Conservation (phyloP, 2,888 invertebrate genomes). For the Amphiduros pacificus region DNA sequence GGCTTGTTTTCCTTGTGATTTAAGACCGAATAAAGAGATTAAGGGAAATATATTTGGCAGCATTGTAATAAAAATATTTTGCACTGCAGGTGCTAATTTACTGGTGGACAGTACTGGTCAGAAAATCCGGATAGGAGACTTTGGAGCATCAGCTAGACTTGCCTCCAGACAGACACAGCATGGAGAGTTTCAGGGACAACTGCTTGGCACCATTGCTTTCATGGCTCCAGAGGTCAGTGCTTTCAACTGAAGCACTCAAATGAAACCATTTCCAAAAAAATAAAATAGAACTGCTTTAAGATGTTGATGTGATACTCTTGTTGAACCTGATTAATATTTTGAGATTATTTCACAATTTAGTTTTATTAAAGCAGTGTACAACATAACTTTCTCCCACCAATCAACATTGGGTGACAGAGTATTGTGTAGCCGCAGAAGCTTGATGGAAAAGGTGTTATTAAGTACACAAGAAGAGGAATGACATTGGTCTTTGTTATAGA, state of each 20-base stretch:
- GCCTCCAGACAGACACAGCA: slow-evolving; percentile 57
- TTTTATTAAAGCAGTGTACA: background rate
- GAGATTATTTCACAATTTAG: background rate
- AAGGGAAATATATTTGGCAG: no score
- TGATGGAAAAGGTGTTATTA: background rate
- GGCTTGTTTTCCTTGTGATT: no score
- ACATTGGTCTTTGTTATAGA: background rate
- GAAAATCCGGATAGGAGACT: slow-evolving; percentile 61
- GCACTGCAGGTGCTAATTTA: slow-evolving; percentile 59
- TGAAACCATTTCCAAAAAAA: background rate
- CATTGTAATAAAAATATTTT: no score
- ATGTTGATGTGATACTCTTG: background rate
- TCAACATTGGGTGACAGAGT: no score
- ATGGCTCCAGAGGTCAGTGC: slow-evolving; percentile 63
- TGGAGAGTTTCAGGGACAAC: slow-evolving; percentile 62
- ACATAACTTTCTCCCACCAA: no score
- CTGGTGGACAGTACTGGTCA: slow-evolving; percentile 62
- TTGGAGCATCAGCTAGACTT: slow-evolving; percentile 61
- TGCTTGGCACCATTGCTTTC: slow-evolving; percentile 62
- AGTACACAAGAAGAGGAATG: background rate
- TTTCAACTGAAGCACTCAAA: background rate
- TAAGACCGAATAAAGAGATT: no score
- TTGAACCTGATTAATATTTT: background rate
- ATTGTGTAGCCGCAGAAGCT: no score
- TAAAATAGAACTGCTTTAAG: background rate